Evolutionary conservation across 2,888 invertebrate species (phyloP).

Genomic region (Epinotia ramella): DNA sequence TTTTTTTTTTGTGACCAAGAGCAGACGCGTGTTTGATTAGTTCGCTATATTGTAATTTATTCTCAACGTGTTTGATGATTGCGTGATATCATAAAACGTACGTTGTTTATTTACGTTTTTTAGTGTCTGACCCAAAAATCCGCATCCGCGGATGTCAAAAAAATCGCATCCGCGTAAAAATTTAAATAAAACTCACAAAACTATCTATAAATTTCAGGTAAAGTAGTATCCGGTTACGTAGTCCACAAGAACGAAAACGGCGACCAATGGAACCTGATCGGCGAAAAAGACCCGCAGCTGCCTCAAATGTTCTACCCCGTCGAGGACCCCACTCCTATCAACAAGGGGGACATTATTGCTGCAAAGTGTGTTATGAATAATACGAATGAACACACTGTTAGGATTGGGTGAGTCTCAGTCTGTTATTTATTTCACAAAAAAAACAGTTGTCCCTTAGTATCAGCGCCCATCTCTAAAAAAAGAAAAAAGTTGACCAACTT

Average conservation of each 20-base stretch:
- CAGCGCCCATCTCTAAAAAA: too few relatives aligned
- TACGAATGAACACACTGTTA: constrained; percentile 86
- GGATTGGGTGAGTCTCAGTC: constrained; percentile 88
- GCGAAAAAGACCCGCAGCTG: constrained; percentile 93
- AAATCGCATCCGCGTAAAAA: too few relatives aligned
- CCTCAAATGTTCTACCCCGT: constrained; percentile 98
- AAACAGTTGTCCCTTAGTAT: too few relatives aligned
- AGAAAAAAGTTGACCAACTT: too few relatives aligned
- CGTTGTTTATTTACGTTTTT: too few relatives aligned
- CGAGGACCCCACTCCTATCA: constrained; percentile 86
- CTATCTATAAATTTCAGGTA: constrained; percentile 78
- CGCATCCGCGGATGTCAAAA: too few relatives aligned
- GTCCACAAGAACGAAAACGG: constrained; percentile 86
- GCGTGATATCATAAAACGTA: too few relatives aligned
- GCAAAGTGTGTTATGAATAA: constrained; percentile 97
- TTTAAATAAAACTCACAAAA: not conserved
- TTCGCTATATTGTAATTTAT: too few relatives aligned
- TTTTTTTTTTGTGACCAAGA: too few relatives aligned
- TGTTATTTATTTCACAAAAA: not conserved
- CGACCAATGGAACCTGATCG: constrained; percentile 92
- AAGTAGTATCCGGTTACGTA: constrained; percentile 93
- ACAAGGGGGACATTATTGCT: constrained; percentile 90
- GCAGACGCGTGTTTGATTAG: too few relatives aligned
- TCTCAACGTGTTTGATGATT: too few relatives aligned
- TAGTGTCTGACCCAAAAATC: too few relatives aligned